These are phyloP conservation scores for Drosophila sturtevanti DNA, from an alignment of 1,140 invertebrate genomes.

Conservation along the genomic window DNA sequence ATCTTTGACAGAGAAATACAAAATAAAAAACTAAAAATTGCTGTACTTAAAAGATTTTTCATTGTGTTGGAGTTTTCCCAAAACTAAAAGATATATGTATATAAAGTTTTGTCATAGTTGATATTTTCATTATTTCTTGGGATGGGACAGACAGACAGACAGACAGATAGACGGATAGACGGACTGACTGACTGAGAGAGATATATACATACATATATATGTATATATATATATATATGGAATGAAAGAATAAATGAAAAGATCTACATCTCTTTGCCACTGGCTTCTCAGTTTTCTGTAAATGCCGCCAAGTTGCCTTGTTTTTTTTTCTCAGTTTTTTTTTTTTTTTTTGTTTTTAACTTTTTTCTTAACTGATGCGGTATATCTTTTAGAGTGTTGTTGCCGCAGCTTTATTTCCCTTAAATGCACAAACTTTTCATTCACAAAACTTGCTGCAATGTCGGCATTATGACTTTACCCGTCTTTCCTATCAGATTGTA, in stretches of 20 bases:
- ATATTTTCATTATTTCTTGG: slow-evolving; percentile 53
- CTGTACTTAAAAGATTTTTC: slow-evolving; percentile 16
- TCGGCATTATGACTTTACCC: background rate
- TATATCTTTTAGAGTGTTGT: slow-evolving; percentile 26
- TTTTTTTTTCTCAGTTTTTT: background rate
- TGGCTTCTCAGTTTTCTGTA: slow-evolving; percentile 29
- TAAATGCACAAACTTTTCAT: slow-evolving; percentile 69
- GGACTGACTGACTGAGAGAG: background rate
- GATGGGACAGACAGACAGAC: background rate
- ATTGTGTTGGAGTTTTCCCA: slow-evolving; percentile 46
- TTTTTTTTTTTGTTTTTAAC: background rate
- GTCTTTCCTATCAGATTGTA: slow-evolving; percentile 46
- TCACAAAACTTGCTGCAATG: slow-evolving; percentile 46
- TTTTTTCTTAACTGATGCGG: slow-evolving; percentile 36
- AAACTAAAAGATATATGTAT: slow-evolving; percentile 36
- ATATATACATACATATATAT: background rate
- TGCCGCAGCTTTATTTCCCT: slow-evolving; percentile 46
- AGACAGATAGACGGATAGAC: background rate
- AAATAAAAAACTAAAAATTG: too few relatives aligned
- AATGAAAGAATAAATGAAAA: slow-evolving; percentile 9
- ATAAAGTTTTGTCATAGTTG: slow-evolving; percentile 20
- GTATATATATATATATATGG: background rate
- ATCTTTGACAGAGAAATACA: slow-evolving; percentile 13
- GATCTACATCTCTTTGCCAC: slow-evolving; percentile 21
- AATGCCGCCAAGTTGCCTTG: slow-evolving; percentile 40